Percentiles rank a stretch among this genome's conserved stretches.
phyloP scores from a whole-genome alignment of 2,113 vertebrate species.

The Polypterus bichir region DNA sequence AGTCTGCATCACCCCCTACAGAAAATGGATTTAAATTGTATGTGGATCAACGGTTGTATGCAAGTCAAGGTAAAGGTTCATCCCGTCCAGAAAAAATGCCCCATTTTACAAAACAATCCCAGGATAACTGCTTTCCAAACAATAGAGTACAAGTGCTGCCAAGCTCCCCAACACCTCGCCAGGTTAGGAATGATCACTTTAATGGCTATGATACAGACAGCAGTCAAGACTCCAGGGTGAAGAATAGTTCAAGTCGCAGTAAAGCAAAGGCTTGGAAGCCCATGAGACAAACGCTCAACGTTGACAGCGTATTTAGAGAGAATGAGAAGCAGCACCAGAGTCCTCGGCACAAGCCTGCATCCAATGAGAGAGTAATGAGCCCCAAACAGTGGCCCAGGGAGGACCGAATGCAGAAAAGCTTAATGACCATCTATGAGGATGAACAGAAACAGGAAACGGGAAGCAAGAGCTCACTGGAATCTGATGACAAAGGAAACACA shows the following conservation, averaged over 20 bases:
- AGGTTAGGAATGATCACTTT: constrained; percentile 30
- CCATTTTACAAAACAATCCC: constrained; percentile 32
- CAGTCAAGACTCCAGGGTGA: constrained; percentile 70
- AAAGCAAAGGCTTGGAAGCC: constrained; percentile 69
- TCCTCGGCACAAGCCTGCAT: constrained; percentile 47
- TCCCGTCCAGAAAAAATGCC: constrained; percentile 41
- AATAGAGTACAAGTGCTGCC: constrained; percentile 28
- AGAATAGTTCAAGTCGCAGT: constrained; percentile 37
- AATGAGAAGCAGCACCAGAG: constrained; percentile 62
- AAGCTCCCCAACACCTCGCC: constrained; percentile 15
- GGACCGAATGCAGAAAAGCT: constrained; percentile 61
- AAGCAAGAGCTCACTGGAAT: constrained; percentile 70
- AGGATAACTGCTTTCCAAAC: constrained; percentile 27
- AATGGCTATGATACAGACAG: constrained; percentile 79
- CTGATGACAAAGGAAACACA: constrained; percentile 46
- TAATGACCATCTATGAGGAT: constrained; percentile 93
- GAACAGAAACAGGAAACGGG: constrained; percentile 68
- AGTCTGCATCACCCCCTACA: constrained; percentile 56
- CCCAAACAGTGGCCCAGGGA: constrained; percentile 44
- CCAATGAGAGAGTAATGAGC: constrained; percentile 34
- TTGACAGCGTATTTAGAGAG: constrained; percentile 80
- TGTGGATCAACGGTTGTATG: constrained; percentile 49
- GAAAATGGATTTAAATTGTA: constrained; percentile 57
- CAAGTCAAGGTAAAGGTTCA: constrained; percentile 70
- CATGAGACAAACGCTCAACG: constrained; percentile 75